These are phyloP conservation scores for Orthosia incerta DNA, from an alignment of 2,888 invertebrate species.

Conservation along the genomic window DNA sequence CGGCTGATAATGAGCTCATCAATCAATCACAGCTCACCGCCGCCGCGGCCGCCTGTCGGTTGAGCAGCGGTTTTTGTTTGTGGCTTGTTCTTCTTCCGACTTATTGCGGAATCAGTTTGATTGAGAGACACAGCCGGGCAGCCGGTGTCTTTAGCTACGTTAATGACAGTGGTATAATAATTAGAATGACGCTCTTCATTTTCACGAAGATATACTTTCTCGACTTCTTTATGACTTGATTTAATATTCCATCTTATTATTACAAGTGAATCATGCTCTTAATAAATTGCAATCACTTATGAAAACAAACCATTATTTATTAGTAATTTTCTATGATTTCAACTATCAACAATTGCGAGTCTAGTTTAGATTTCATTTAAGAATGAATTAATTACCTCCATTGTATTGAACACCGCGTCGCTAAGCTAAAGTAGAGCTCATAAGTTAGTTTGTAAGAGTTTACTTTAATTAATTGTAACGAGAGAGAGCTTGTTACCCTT, in stretches of 20 bases:
- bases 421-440: background rate
- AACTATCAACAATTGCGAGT: background rate
- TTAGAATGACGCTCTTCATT: too few species aligned
- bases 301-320: slow-evolving; percentile 3
- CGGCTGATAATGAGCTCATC: slow-evolving; percentile 38
- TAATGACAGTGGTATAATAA: slow-evolving; percentile 16
- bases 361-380: slow-evolving; percentile 1
- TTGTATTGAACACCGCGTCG: background rate
- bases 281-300: background rate
- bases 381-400: background rate
- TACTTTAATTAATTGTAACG: slow-evolving; percentile 36
- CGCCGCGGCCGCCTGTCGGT: background rate
- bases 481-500: slow-evolving; percentile 29
- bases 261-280: background rate
- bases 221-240: background rate
- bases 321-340: background rate
- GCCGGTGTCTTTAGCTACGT: slow-evolving; percentile 3
- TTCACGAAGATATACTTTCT: background rate
- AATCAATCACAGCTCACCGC: slow-evolving; percentile 21
- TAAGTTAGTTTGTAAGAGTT: slow-evolving; percentile 30
- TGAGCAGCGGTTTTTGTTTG: slow-evolving; percentile 14
- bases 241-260: background rate
- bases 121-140: slow-evolving; percentile 3
- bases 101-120: slow-evolving; percentile 8
- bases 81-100: slow-evolving; percentile 11